Conservation (phyloP, 2,888 invertebrate species). For the Bhutanitis thaidina region DNA sequence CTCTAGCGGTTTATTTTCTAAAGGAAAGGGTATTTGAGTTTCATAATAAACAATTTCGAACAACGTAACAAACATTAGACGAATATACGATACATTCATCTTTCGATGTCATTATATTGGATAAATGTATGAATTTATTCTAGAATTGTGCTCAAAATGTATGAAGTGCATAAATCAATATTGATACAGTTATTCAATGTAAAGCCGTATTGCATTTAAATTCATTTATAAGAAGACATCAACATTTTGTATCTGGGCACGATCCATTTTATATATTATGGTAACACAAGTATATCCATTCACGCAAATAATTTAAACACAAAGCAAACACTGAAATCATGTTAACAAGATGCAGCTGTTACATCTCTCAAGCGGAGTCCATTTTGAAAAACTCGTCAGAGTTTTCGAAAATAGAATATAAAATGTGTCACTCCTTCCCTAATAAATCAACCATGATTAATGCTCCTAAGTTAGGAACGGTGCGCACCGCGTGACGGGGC, state of each 20-base stretch:
- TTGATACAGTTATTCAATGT: slow-evolving; percentile 49
- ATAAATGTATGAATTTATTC: background rate
- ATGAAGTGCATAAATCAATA: slow-evolving; percentile 51
- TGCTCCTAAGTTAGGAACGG: slow-evolving; percentile 66
- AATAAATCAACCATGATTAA: slow-evolving; percentile 77
- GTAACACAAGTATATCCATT: slow-evolving; percentile 52
- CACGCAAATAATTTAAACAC: slow-evolving; percentile 71
- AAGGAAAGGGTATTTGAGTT: slow-evolving; percentile 48
- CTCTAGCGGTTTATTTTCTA: slow-evolving; percentile 56
- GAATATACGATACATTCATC: background rate
- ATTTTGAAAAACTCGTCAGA: slow-evolving; percentile 72
- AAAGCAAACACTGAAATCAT: slow-evolving; percentile 59
- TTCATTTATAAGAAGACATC: slow-evolving; percentile 34
- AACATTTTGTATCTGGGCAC: slow-evolving; percentile 29
- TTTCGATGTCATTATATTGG: background rate
- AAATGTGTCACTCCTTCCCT: slow-evolving; percentile 77
- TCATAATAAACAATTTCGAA: slow-evolving; percentile 67
- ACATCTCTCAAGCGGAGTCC: slow-evolving; percentile 60
- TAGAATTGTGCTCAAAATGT: background rate
- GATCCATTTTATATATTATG: slow-evolving; percentile 42
- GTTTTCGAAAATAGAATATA: slow-evolving; percentile 79
- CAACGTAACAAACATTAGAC: slow-evolving; percentile 36
- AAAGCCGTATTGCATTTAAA: slow-evolving; percentile 25
- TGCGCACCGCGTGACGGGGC: slow-evolving; percentile 69
- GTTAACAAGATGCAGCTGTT: slow-evolving; percentile 79